phyloP scores from a whole-genome alignment of 2,797 vertebrate genomes.

The Gymnoscopelus braueri region DNA sequence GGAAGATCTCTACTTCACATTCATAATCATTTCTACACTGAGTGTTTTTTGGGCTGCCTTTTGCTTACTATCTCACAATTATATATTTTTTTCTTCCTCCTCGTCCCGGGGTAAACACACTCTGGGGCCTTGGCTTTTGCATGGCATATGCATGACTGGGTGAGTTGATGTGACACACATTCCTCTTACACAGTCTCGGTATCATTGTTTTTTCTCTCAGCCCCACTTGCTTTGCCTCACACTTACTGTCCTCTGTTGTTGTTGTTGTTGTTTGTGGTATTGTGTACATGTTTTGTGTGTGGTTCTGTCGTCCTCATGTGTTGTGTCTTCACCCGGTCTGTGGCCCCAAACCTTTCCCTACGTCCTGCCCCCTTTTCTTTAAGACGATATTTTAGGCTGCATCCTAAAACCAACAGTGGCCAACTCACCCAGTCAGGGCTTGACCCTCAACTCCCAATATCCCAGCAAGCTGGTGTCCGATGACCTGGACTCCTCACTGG shows the following conservation, averaged over 20 bases:
- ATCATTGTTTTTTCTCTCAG: constrained; percentile 20
- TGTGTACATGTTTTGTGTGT: constrained; percentile 20
- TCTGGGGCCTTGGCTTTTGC: constrained; percentile 78
- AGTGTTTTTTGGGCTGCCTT: constrained; percentile 28
- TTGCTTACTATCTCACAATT: constrained; percentile 53
- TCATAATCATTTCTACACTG: constrained; percentile 6
- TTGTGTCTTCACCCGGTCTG: constrained; percentile 31
- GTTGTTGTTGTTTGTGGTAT: neutral
- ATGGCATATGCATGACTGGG: constrained; percentile 82
- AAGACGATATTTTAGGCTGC: constrained; percentile 92
- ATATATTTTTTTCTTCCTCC: constrained; percentile 32
- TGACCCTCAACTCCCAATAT: constrained; percentile 84
- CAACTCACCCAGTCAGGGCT: constrained; percentile 88
- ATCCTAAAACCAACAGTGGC: constrained; percentile 95
- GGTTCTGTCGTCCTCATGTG: constrained; percentile 17
- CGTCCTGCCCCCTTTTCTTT: constrained; percentile 68
- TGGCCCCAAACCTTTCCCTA: constrained; percentile 11
- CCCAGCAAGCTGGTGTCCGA: constrained; percentile 91
- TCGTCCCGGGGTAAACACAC: constrained; percentile 57
- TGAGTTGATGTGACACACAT: constrained; percentile 76
- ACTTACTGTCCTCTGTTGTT: constrained; percentile 52
- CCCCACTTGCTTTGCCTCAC: constrained; percentile 41
- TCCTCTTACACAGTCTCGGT: constrained; percentile 30
- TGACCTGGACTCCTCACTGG: constrained; percentile 95
- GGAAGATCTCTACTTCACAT: neutral